Evolutionary conservation across 2,113 vertebrate genomes (phyloP), one percentile per base, ranked within the genome.

Genomic region (Lamprologus callipterus): DNA sequence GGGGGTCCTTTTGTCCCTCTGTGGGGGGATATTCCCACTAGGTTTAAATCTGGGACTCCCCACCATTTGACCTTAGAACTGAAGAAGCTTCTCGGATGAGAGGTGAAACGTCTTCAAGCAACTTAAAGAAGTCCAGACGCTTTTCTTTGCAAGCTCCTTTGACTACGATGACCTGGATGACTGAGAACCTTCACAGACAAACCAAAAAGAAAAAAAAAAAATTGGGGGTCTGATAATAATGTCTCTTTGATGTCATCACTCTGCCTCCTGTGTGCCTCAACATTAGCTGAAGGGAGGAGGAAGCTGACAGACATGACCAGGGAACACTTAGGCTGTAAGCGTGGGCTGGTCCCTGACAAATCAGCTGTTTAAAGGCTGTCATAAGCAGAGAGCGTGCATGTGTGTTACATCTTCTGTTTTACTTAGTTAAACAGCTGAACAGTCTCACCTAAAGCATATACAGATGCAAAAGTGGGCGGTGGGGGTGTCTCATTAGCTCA

Each of bases 331-430:
- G 87, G 57, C 45, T 85, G 79, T 86, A 82, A 45, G 90, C 63
- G 87, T 65, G 82, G 85, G 78, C 80, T n/a, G 90, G 65, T 78
- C 90, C 88, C 85, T 90, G 94, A 96, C 93, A 94, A 94, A 96
- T 95, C 91, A 94, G 93, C 92, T 92, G 89, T 90, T 95, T 93
- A 93, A 53, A 85, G 93, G 91, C 87, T 88, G 93, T 95, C 93
- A 94, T 75, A 19, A 82, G 31, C 80, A 23, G 80, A 1, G 16
- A 45, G 81, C 5, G 28, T 70, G 83, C 13, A 21, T 75, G 70
- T 28, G 73, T 78, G 54, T 16, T 33, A 78, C 85, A 57, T 86
- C 53, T 26, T 88, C 55, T 49, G 35, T 65, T 40, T 84, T 65
- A 88, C 75, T 79, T 17, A 65, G 82, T 87, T 80, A 63, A 33